Base-by-base conservation (phyloP, 2,888 invertebrate species). In the Elysia crispata region DNA sequence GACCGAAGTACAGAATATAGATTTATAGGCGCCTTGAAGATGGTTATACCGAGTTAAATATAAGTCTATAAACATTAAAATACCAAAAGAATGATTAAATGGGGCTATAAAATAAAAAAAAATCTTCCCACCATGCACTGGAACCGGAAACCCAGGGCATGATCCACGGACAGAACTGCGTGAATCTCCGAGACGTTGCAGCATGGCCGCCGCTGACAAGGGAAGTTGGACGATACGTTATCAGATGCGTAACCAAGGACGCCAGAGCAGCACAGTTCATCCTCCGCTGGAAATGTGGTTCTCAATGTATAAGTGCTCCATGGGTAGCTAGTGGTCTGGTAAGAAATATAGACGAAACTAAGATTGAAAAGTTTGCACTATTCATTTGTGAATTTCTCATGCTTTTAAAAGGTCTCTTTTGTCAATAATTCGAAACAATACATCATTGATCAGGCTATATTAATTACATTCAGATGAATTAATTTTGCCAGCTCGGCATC, bases 61-160 rank as follows among this genome's bases (percentile, higher is more conserved):
- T n/a, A n/a, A n/a, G n/a, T n/a, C n/a, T n/a, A n/a, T n/a, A n/a
- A n/a, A n/a, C n/a, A n/a, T n/a, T n/a, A n/a, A n/a, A n/a, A n/a
- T n/a, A n/a, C n/a, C n/a, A n/a, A n/a, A n/a, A n/a, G n/a, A n/a
- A n/a, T n/a, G n/a, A n/a, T n/a, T n/a, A n/a, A n/a, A n/a, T n/a
- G n/a, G n/a, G n/a, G n/a, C n/a, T n/a, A n/a, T n/a, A n/a, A n/a
- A n/a, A n/a, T 3, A 41, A 11, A 41, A 11, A 41, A 11, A 41
- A 41, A 41, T 6, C 41, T 41, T 41, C 41, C 41, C 41, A 89
- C 89, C 84, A 88, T 83, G 80, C 89, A 89, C 66, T 86, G 83
- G 73, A 89, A 89, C 66, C 85, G 83, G 82, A 87, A 89, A 50
- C 89, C 89, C 41, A 88, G 64, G 23, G 89, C 87, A 72, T 84